Evolutionary conservation across 2,888 invertebrate genomes (phyloP), one percentile per base, ranked within the genome.

Genomic region (Temnothorax unifasciatus): DNA sequence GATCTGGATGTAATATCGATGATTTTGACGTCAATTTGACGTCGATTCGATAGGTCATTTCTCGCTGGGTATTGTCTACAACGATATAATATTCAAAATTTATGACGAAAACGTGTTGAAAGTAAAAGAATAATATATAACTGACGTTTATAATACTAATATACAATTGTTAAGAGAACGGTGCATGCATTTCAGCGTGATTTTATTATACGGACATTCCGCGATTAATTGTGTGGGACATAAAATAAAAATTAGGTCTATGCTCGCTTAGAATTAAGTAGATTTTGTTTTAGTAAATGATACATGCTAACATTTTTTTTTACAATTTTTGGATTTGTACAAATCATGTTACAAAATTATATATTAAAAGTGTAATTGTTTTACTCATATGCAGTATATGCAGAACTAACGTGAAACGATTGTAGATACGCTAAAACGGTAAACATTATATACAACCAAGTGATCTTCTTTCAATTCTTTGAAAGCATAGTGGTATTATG

Each of bases 401-500:
- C 4, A 34, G 0, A 3, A n/a, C n/a, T 69, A 54, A 54, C 8
- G 3, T 15, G 4, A 38, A 3, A 15, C 5, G 1, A 41, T 73
- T 71, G 2, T 13, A 71, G 69, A n/a, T 74, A n/a, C 4, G 59
- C 74, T 0, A 29, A 57, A 47, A 59, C 5, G 13, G 11, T 29
- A 11, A 74, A 74, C 13, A 0, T 11, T 13, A 29, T 59, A 21
- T 71, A 38, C 15, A 71, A 71, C 6, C n/a, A 71, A 15, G 25
- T 74, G 11, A 3, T 74, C 11, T 74, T 74, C 8, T 0, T 59
- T 5, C 74, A 74, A 41, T 74, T 74, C 13, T 74, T n/a, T 25
- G 11, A 3, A 4, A 83, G 83, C 15, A 50, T 44, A 52, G 4
- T 83, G 41, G 29, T 77, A 44, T 25, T 83, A 25, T 83, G 76